phyloP scores from a whole-genome alignment of 2,797 vertebrate species.

The Poecilia velifera region DNA sequence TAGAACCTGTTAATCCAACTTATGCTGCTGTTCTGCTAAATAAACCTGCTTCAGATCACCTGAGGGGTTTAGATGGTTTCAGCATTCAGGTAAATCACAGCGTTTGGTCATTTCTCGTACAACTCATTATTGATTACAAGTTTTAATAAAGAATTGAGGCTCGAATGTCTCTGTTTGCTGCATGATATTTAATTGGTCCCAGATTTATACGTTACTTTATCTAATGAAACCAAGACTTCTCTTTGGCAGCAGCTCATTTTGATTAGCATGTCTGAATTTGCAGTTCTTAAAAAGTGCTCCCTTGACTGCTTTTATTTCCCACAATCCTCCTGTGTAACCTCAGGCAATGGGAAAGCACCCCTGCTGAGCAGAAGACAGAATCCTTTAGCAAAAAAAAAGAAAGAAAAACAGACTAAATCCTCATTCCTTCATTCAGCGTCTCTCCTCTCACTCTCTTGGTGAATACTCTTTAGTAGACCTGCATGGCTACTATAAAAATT shows the following conservation, averaged over 20 bases:
- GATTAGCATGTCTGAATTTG: conserved; percentile 2
- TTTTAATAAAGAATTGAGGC: background rate
- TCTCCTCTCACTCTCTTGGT: conserved; percentile 5
- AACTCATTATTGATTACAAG: conserved; percentile 1
- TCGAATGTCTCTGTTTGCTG: background rate
- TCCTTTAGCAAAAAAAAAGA: conserved; percentile 60
- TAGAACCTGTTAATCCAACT: background rate
- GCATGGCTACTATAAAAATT: background rate
- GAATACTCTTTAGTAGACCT: background rate
- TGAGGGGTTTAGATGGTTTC: background rate
- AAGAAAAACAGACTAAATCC: conserved; percentile 40
- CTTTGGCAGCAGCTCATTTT: background rate
- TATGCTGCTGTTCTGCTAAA: background rate
- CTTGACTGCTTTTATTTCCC: conserved; percentile 72
- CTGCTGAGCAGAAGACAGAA: conserved; percentile 89
- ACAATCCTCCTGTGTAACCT: conserved; percentile 91
- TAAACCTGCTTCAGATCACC: conserved; percentile 5
- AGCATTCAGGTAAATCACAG: background rate
- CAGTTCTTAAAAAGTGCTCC: conserved; percentile 38
- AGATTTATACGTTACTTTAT: background rate
- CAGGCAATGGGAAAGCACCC: conserved; percentile 87
- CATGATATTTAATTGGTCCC: conserved; percentile 6
- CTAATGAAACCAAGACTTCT: background rate
- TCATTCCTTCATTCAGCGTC: conserved; percentile 28
- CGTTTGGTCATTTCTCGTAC: background rate